A percentile compares a stretch with the other conserved stretches of the same genome.
Conservation (phyloP, 2,113 vertebrate species). For the Scatophagus argus region DNA sequence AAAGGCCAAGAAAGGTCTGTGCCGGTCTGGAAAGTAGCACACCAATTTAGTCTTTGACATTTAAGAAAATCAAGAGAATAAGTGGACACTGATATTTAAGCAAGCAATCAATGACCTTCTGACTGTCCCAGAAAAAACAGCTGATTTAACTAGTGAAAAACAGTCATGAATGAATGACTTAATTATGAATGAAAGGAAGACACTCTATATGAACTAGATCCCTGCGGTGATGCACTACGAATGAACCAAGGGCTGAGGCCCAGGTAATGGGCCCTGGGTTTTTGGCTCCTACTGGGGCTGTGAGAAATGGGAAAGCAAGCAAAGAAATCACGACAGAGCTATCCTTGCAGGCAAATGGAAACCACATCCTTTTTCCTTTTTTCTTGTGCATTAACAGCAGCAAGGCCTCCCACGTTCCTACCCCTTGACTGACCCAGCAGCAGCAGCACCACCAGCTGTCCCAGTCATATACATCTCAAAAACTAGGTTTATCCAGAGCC, state of each 20-base stretch:
- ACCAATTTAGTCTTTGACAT: not conserved
- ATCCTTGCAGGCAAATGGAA: conserved; percentile 58
- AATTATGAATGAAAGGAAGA: conserved; percentile 78
- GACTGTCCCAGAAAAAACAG: not conserved
- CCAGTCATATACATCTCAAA: conserved; percentile 24
- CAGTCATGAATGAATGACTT: conserved; percentile 36
- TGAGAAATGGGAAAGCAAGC: not conserved
- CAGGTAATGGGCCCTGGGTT: conserved; percentile 63
- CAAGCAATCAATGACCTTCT: not conserved
- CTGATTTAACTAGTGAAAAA: conserved; percentile 16
- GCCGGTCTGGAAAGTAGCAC: not conserved
- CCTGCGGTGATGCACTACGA: conserved; percentile 59
- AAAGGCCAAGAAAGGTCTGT: not conserved
- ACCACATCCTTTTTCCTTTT: conserved; percentile 42
- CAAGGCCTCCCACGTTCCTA: conserved; percentile 6
- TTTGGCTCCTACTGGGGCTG: conserved; percentile 14
- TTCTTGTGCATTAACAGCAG: conserved; percentile 44
- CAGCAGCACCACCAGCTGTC: conserved; percentile 1
- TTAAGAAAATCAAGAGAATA: conserved; percentile 2
- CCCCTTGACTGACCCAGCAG: conserved; percentile 5
- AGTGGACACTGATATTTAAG: conserved; percentile 8
- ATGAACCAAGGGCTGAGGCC: conserved; percentile 61
- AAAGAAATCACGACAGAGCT: conserved; percentile 38
- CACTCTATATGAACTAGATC: conserved; percentile 71
- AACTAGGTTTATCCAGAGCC: not conserved